Base-by-base conservation (phyloP, 2,113 vertebrate genomes). In the Paradisaea rubra region DNA sequence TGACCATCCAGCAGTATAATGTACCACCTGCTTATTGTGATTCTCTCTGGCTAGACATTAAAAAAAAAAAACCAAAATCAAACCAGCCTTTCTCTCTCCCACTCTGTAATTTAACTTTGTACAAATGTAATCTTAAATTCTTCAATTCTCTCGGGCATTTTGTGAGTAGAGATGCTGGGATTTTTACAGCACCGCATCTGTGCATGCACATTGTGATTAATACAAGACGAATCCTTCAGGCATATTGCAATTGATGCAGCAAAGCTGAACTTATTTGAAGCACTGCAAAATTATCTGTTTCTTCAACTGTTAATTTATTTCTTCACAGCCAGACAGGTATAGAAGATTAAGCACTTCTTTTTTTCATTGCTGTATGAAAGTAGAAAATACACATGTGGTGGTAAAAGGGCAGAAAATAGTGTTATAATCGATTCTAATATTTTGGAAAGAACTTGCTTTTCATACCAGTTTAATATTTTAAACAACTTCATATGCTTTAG, bases 1-100 rank as follows among this genome's bases (percentile, higher is more conserved):
- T 98, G 97, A 97, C 96, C 96, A 98, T 93, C 86, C 95, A 97
- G 89, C 88, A 92, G 94, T 59, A 90, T 96, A 97, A 98, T 96
- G 92, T 94, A 95, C 93, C 96, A 96, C 95, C 95, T 95, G 93
- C 93, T 97, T 98, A 97, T 97, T 97, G 96, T 81, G 84, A 95
- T 95, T 96, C 88, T 95, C 77, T 94, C 81, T 68, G 81, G 77
- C 90, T 89, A 88, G 90, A 72, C 81, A 57, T 80, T 81, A 28
- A 56, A 85, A 91, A 68, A 39, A 15, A 18, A 35, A 50, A 35
- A 14, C 2, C 18, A 56, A 49, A n/a, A 31, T 5, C 11, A 63
- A 37, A 33, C 35, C 57, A 47, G 30, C 76, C 65, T 84, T 92
- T 94, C 89, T 23, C 84, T 91, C 49, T 24, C 50, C 64, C 45